phyloP scores from a whole-genome alignment of 2,888 invertebrate genomes.

The Zeuzera pyrina region DNA sequence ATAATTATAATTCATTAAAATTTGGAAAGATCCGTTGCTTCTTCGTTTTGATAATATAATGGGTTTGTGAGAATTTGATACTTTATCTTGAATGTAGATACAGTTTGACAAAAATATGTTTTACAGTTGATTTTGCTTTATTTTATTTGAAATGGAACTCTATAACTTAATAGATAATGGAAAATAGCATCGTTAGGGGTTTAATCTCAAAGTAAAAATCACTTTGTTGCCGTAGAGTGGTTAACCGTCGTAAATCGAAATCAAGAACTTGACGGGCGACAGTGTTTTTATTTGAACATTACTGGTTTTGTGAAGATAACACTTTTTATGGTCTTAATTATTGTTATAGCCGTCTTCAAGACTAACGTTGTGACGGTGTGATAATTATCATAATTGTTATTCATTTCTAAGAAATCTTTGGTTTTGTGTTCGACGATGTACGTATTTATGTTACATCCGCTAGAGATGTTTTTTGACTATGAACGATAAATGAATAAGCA shows the following conservation, averaged over 20 bases:
- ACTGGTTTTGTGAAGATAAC: slow-evolving; percentile 57
- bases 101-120: not conserved
- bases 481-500: too few species aligned
- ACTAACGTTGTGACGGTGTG: slow-evolving; percentile 43
- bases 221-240: slow-evolving; percentile 23
- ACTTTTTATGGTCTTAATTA: slow-evolving; percentile 60
- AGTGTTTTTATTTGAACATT: slow-evolving; percentile 60
- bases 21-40: slow-evolving; percentile 44
- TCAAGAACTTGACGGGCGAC: slow-evolving; percentile 44
- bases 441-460: slow-evolving; percentile 21
- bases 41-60: slow-evolving; percentile 46
- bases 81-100: slow-evolving; percentile 36
- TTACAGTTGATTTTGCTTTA: not conserved
- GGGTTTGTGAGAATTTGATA: slow-evolving; percentile 56
- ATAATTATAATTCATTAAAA: slow-evolving; percentile 67
- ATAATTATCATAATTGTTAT: slow-evolving; percentile 62
- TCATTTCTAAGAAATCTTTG: slow-evolving; percentile 38
- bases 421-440: slow-evolving; percentile 23
- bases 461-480: not conserved
- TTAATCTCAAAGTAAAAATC: slow-evolving; percentile 13
- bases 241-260: slow-evolving; percentile 46
- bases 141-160: slow-evolving; percentile 11
- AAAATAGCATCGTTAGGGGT: slow-evolving; percentile 8
- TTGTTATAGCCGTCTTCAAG: slow-evolving; percentile 47
- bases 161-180: slow-evolving; percentile 7